These are phyloP conservation scores for Clivina fossor DNA, from an alignment of 2,888 invertebrate species.

Conservation along the genomic window DNA sequence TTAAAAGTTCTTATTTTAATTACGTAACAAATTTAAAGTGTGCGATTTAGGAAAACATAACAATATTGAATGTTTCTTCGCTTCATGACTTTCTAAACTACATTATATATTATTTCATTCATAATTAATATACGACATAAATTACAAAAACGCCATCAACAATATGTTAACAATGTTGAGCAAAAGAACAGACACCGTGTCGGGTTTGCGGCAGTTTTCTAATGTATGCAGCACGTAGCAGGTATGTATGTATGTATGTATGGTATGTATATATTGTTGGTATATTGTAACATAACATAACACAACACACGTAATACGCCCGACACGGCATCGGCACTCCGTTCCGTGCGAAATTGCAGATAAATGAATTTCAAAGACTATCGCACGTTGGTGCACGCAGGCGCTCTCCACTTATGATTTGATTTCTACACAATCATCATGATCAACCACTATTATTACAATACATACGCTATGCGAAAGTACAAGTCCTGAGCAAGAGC, in stretches of 20 bases:
- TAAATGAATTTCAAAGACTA: slow-evolving; percentile 63
- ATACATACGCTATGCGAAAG: too few relatives aligned
- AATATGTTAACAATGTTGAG: slow-evolving; percentile 49
- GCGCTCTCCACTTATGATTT: too few relatives aligned
- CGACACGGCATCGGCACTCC: slow-evolving; percentile 3
- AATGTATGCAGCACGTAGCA: neutral
- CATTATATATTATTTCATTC: slow-evolving; percentile 26
- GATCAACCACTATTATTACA: too few relatives aligned
- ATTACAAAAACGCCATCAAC: slow-evolving; percentile 49
- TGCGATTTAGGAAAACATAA: slow-evolving; percentile 28
- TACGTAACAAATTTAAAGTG: slow-evolving; percentile 25
- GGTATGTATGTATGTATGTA: neutral
- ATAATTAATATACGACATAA: slow-evolving; percentile 38
- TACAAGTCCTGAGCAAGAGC: too few relatives aligned
- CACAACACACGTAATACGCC: neutral
- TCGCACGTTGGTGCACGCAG: slow-evolving; percentile 44
- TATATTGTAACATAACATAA: neutral
- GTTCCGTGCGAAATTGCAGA: slow-evolving; percentile 59
- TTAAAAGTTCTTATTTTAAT: slow-evolving; percentile 30
- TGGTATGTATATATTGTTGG: neutral
- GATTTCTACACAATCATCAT: too few relatives aligned
- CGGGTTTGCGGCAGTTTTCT: too few relatives aligned
- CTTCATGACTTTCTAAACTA: slow-evolving; percentile 29
- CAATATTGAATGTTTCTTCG: slow-evolving; percentile 26
- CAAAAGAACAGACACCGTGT: slow-evolving; percentile 32